Base-by-base conservation (phyloP, 2,113 vertebrate species). In the Anser brachyrhynchus region DNA sequence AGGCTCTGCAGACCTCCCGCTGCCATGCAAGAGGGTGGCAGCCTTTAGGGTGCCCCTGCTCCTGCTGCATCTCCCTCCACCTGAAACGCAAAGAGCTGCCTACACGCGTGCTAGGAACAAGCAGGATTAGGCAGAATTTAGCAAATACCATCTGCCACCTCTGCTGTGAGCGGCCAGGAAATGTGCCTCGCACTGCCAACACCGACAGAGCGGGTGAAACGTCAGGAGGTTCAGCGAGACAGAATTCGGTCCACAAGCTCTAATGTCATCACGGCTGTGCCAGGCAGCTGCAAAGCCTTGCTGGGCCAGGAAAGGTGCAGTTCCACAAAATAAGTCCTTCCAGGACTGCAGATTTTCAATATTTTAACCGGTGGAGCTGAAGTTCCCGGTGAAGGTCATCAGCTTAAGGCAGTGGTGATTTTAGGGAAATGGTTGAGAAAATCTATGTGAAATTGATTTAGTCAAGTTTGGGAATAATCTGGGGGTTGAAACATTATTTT, bases 161-260 rank as follows among this genome's bases (percentile, higher is more conserved):
- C 33, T 26, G 2, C 61, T 33, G 1, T 62, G 73, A 81, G 70
- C 52, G 14, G 31, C 0, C 6, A 74, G 72, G 62, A 91, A 87
- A 41, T 2, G 25, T 10, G 5, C 55, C 13, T 9, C 2, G 4
- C 51, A 2, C n/a, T 1, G 2, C 86, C 59, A 79, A 76, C 72
- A 21, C 17, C 3, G 43, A 44, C 1, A 41, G 52, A 73, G 76
- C 7, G 1, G 1, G 10, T 0, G 1, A 46, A 64, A 82, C 2
- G 1, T 39, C 69, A 2, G 43, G 25, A 87, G 74, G 74, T 43
- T 58, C 39, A 29, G 67, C 8, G 11, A 81, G 86, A 77, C 0
- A 0, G 5, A 0, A 0, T 15, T 2, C 0, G 14, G 51, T 10
- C 57, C 44, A 5, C 0, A 0, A 74, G 55, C 54, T 58, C 44